Base-by-base conservation (phyloP, 2,797 vertebrate genomes). In the Hyperoplus immaculatus region DNA sequence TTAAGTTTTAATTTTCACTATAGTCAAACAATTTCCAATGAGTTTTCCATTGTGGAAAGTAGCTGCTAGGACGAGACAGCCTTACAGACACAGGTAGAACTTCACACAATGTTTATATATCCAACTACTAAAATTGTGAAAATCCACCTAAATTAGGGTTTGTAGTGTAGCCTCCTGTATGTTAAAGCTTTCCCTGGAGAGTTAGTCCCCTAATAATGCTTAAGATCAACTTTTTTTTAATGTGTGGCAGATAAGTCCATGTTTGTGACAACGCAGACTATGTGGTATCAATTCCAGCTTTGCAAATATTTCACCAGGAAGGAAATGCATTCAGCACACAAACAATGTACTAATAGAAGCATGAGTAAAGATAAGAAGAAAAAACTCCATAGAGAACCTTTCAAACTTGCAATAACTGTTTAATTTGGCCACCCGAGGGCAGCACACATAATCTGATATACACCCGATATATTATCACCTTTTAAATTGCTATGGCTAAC, bases 21-120 rank as follows among this genome's bases (percentile, higher is more conserved):
- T 29, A 29, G 29, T 29, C 29, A 29, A 29, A 29, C 29, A 29
- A 2, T 61, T 63, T 67, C 45, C 56, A 50, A 61, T 16, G 69
- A 69, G 9, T 55, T 72, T 74, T 61, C 29, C 10, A 3, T 62
- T 72, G 43, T 66, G 58, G 80, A 63, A 73, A 63, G 73, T n/a
- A 46, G n/a, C 60, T 51, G 65, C 68, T 21, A 4, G 18, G 55
- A 66, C 2, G 69, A 51, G 74, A 29, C 6, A 8, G 45, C 11
- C 47, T 6, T 0, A 21, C 65, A 83, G 66, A 60, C 13, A 7
- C 77, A 84, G 72, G 79, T 78, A 69, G 77, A 77, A 62, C 55
- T 43, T 50, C 16, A 16, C 56, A 59, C 57, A 56, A 51, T 77
- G 82, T 85, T 89, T 85, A 74, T 83, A 87, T 87, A 84, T 77